A percentile compares a stretch with the other conserved stretches of the same genome.
phyloP scores from a whole-genome alignment of 2,797 vertebrate species.

The Coccyzus lansbergi region DNA sequence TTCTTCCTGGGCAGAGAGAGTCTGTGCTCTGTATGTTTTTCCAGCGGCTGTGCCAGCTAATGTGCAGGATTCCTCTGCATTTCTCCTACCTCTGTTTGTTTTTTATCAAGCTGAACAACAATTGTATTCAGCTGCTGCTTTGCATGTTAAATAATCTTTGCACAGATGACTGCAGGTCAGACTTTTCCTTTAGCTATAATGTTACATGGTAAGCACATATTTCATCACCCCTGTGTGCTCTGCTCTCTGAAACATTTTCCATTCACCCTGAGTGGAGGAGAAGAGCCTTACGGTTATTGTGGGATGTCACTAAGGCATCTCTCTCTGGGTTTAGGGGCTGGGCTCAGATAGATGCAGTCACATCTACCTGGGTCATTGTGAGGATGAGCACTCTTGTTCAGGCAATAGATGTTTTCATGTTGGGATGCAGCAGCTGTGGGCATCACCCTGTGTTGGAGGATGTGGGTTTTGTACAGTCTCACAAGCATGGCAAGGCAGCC shows the following conservation, averaged over 20 bases:
- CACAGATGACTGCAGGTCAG: neutral
- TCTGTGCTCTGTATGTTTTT: neutral
- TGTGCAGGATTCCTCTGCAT: neutral
- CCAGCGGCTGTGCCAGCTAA: neutral
- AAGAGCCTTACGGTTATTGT: neutral
- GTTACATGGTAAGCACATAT: neutral
- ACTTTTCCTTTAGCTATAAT: neutral
- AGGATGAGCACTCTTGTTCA: neutral
- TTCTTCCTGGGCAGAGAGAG: neutral
- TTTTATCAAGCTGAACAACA: slow-evolving; percentile 36
- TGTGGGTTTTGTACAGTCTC: neutral
- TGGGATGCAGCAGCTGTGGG: neutral
- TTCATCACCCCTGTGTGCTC: neutral
- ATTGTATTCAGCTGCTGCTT: slow-evolving; percentile 40
- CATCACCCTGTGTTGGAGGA: neutral
- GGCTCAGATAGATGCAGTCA: neutral
- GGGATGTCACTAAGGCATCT: neutral
- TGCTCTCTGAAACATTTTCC: neutral
- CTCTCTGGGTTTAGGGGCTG: neutral
- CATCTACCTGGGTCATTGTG: neutral
- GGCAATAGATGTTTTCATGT: neutral
- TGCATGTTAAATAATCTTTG: neutral
- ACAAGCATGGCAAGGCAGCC: neutral
- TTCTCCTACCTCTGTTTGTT: slow-evolving; percentile 13
- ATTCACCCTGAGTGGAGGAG: neutral